These are phyloP conservation scores for Drosophila repleta DNA, from an alignment of 1,140 invertebrate species.

Conservation along the genomic window DNA sequence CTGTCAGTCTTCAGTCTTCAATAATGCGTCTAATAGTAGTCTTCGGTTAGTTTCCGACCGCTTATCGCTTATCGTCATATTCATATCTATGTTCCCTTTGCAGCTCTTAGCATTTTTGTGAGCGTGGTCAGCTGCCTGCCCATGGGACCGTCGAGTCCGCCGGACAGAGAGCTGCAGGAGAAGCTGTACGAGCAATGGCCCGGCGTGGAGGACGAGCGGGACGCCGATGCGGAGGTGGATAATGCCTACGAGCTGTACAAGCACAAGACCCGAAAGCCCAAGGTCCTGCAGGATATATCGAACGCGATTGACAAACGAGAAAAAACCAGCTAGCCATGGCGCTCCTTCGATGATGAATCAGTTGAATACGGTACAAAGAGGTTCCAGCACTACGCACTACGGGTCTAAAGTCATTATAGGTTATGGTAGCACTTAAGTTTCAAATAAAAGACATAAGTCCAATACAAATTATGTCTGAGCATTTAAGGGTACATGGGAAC, in stretches of 20 bases:
- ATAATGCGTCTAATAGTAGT: slow-evolving; percentile 20
- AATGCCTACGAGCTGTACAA: slow-evolving; percentile 41
- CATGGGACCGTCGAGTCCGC: not conserved
- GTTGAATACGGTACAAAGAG: not conserved
- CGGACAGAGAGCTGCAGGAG: not conserved
- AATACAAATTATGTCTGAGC: slow-evolving; percentile 4
- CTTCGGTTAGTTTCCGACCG: slow-evolving; percentile 24
- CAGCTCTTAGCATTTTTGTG: slow-evolving; percentile 18
- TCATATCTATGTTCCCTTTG: slow-evolving; percentile 5
- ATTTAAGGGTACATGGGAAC: not conserved
- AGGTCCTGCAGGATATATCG: not conserved
- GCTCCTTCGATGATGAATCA: not conserved
- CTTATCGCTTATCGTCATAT: not conserved
- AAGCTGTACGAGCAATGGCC: slow-evolving; percentile 35
- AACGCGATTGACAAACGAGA: not conserved
- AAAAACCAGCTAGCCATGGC: not conserved
- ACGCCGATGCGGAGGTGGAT: slow-evolving; percentile 62
- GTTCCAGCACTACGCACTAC: slow-evolving; percentile 3
- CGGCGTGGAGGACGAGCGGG: slow-evolving; percentile 41
- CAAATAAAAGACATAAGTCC: slow-evolving; percentile 15
- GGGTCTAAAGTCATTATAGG: slow-evolving; percentile 15
- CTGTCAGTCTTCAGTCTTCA: slow-evolving; percentile 38
- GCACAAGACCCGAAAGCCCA: slow-evolving; percentile 5
- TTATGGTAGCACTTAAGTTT: slow-evolving; percentile 1
- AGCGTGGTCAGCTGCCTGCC: slow-evolving; percentile 9